phyloP scores from a whole-genome alignment of 1,140 invertebrate genomes.

The Pseudomyrmex gracilis region DNA sequence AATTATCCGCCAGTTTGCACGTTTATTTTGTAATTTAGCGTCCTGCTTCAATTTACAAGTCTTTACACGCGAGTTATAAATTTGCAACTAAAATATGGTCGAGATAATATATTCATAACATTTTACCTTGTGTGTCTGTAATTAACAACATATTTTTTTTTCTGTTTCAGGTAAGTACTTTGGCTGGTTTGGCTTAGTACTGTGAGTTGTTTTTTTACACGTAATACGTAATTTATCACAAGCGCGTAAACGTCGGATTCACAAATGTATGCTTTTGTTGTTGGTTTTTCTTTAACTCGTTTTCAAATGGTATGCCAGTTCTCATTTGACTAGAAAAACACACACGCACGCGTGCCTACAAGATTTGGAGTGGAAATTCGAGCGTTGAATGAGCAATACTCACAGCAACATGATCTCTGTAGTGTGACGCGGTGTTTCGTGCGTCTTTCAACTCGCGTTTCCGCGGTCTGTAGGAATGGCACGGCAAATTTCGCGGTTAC shows the following conservation, averaged over 20 bases:
- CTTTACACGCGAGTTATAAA: background rate
- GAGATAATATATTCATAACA: background rate
- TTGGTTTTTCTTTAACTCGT: too few species aligned
- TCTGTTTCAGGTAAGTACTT: constrained; percentile 73
- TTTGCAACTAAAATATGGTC: background rate
- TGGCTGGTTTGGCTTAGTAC: background rate
- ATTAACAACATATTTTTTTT: constrained; percentile 48
- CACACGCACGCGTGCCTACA: background rate
- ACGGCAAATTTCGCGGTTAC: constrained; percentile 19
- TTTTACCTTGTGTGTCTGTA: background rate
- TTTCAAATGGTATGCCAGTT: too few species aligned
- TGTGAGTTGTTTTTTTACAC: constrained; percentile 49
- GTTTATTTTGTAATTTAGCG: constrained; percentile 14
- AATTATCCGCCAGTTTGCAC: constrained; percentile 22
- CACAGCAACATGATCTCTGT: background rate
- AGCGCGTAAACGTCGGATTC: too few species aligned
- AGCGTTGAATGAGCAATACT: background rate
- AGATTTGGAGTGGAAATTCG: constrained; percentile 14
- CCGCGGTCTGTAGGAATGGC: constrained; percentile 10
- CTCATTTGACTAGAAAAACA: too few species aligned
- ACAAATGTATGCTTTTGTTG: too few species aligned
- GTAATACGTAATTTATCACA: background rate
- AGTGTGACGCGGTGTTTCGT: background rate
- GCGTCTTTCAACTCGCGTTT: constrained; percentile 33
- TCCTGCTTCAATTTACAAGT: background rate